Percentiles rank a stretch among this genome's conserved stretches.
Conservation (phyloP, 1,140 invertebrate genomes). For the Uloborus diversus region DNA sequence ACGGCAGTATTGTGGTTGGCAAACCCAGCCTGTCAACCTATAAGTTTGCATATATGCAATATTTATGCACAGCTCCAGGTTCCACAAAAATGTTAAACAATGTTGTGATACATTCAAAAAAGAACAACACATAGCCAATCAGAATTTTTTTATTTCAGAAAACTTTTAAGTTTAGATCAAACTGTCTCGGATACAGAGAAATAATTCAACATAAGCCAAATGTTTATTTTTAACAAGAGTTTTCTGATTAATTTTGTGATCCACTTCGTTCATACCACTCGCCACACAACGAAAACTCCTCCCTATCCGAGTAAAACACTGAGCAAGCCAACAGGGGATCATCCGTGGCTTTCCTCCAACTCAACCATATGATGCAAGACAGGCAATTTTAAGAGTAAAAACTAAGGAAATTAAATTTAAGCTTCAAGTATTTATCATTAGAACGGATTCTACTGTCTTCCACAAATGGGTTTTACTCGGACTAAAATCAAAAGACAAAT, state of each 20-base stretch:
- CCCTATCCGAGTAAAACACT: slow-evolving; percentile 20
- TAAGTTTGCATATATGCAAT: too few relatives aligned
- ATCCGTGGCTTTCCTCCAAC: background rate
- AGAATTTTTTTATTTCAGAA: slow-evolving; percentile 24
- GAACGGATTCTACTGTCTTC: background rate
- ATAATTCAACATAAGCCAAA: background rate
- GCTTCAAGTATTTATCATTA: background rate
- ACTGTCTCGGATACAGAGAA: background rate
- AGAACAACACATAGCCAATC: slow-evolving; percentile 28
- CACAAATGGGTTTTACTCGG: slow-evolving; percentile 36
- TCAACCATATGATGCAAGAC: slow-evolving; percentile 23
- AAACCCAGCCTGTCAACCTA: too few relatives aligned
- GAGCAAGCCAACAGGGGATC: slow-evolving; percentile 37
- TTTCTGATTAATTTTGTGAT: slow-evolving; percentile 32
- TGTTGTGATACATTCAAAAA: slow-evolving; percentile 8
- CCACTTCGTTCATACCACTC: background rate
- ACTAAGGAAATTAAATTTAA: background rate
- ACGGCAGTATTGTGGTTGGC: too few relatives aligned
- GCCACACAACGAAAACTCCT: background rate
- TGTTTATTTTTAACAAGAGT: background rate
- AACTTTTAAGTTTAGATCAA: slow-evolving; percentile 22
- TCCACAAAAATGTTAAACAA: too few relatives aligned
- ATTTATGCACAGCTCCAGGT: too few relatives aligned
- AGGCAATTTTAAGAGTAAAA: slow-evolving; percentile 1
- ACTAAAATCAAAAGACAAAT: slow-evolving; percentile 1